Percentiles rank a stretch among this genome's conserved stretches.
phyloP scores from a whole-genome alignment of 2,113 vertebrate species.

The Mesitornis unicolor region DNA sequence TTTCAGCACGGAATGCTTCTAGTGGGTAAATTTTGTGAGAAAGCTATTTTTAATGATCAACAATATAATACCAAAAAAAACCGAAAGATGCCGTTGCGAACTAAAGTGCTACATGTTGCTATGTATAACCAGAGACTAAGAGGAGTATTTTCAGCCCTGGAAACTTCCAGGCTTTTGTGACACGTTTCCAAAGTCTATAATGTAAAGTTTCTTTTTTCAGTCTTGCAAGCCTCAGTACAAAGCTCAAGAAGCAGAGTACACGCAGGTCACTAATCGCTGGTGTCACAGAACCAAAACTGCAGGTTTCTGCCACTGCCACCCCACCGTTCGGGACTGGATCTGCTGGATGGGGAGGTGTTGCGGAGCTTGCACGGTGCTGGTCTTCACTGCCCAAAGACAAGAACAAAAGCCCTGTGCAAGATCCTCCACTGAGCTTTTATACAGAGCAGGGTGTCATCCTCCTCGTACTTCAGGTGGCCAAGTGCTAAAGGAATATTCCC shows the following conservation, averaged over 20 bases:
- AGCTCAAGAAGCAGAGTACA: neutral
- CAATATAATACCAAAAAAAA: neutral
- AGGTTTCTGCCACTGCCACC: neutral
- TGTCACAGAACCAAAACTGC: neutral
- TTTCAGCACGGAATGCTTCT: neutral
- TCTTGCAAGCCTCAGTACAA: neutral
- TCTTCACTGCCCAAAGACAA: neutral
- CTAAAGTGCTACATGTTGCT: neutral
- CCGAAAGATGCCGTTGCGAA: neutral
- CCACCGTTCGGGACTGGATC: accelerated
- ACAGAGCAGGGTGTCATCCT: neutral
- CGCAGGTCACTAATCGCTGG: accelerated
- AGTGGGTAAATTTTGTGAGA: neutral
- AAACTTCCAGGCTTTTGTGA: neutral
- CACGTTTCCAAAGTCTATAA: neutral
- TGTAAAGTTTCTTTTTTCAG: neutral
- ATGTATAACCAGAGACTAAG: neutral
- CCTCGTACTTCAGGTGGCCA: neutral
- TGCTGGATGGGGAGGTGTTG: neutral
- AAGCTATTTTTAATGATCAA: neutral
- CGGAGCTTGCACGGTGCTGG: neutral
- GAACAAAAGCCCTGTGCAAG: neutral
- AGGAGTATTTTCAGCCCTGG: neutral
- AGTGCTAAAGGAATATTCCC: neutral
- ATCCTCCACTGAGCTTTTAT: neutral